phyloP scores from a whole-genome alignment of 2,888 invertebrate genomes.

The Homarus gammarus region DNA sequence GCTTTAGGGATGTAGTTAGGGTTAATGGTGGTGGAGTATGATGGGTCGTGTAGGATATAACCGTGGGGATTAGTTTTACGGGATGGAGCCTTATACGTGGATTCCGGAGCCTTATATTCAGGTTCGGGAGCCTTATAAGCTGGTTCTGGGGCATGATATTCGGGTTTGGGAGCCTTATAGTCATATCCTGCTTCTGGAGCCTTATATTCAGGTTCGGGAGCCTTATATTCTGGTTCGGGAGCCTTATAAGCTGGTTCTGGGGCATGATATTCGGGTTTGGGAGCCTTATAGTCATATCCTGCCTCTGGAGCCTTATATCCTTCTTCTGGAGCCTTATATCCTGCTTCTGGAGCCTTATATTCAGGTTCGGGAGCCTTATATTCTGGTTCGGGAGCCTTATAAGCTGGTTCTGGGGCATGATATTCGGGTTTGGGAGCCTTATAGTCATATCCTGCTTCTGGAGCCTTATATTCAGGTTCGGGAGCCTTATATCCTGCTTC shows the following conservation, averaged over 20 bases:
- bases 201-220: slow-evolving; percentile 25
- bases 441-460: slow-evolving; percentile 10
- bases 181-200: neutral
- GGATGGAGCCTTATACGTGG: slow-evolving; percentile 60
- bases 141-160: slow-evolving; percentile 44
- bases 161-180: neutral
- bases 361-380: slow-evolving; percentile 28
- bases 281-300: neutral
- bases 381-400: slow-evolving; percentile 45
- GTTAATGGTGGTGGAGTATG: slow-evolving; percentile 24
- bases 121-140: slow-evolving; percentile 56
- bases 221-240: slow-evolving; percentile 27
- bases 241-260: slow-evolving; percentile 31
- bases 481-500: slow-evolving; percentile 36
- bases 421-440: slow-evolving; percentile 17
- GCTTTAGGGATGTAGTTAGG: slow-evolving; percentile 20
- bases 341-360: slow-evolving; percentile 25
- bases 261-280: slow-evolving; percentile 27
- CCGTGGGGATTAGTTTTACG: too few species aligned
- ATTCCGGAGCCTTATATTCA: slow-evolving; percentile 54
- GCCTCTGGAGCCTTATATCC: slow-evolving; percentile 26
- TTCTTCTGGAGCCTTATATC: neutral
- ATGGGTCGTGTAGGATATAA: too few species aligned
- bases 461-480: slow-evolving; percentile 34
- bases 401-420: slow-evolving; percentile 4